Evolutionary conservation across 2,888 invertebrate species (phyloP), one percentile per base, ranked within the genome.

Genomic region (Acleris literana): DNA sequence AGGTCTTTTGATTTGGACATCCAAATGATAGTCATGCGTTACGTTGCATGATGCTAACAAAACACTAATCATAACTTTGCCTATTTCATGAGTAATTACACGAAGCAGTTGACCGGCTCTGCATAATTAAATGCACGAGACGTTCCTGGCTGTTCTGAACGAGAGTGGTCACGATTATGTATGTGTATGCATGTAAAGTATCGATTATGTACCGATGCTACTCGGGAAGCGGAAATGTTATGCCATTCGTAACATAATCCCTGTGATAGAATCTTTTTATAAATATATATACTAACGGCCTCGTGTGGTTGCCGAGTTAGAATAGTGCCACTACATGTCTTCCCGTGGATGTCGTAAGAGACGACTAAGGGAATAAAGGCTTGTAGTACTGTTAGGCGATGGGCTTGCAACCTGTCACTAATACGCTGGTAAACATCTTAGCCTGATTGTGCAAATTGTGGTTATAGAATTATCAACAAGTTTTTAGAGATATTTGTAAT

Each of bases 11-110:
- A 17, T 6, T 44, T n/a, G n/a, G 6, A 46, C 46, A 5, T 2
- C 46, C 46, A 17, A 7, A 7, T 18, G 13, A 55, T 13, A 55
- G 39, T 29, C 54, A 22, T 64, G 39, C 43, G 18, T 22, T 25
- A 22, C 46, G 25, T 60, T 29, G 65, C 65, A 49, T 65, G 65
- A 59, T 66, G n/a, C 17, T 25, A 61, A 60, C 65, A 61, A 54
- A 59, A 54, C 56, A 39, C 46, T 66, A 66, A 57, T 56, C n/a
- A 63, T 48, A 33, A 20, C 25, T 65, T 61, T 61, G 57, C 53
- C 17, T 17, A 49, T 20, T 33, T 33, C 44, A 33, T 52, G 11
- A 58, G 48, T 62, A 57, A 66, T 66, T 57, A 66, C 66, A 52
- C 46, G 48, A 57, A 62, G 51, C 51, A 51, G 52, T 52, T 43